Evolutionary conservation across 2,113 vertebrate species (phyloP).

Genomic region (Crotalus tigris): DNA sequence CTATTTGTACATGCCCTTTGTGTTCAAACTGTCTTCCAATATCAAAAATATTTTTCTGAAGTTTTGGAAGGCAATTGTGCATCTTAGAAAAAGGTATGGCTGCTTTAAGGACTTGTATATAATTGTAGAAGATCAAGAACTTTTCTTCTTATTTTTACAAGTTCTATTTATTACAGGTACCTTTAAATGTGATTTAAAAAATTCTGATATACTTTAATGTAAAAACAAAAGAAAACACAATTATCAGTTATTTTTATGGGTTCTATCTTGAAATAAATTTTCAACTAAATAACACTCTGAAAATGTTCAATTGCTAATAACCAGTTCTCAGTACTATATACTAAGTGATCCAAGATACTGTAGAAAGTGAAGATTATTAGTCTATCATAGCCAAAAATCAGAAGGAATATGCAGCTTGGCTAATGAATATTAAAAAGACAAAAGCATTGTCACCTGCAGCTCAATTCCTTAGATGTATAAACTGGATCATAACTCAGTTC

Average conservation of each 20-base stretch:
- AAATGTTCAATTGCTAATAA: neutral
- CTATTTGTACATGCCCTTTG: neutral
- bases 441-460: neutral
- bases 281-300: neutral
- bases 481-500: neutral
- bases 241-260: neutral
- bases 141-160: neutral
- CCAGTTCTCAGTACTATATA: neutral
- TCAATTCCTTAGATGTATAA: neutral
- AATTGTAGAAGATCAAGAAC: neutral
- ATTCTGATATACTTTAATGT: neutral
- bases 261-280: neutral
- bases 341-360: neutral
- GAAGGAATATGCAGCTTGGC: neutral
- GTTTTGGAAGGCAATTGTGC: neutral
- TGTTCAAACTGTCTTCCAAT: neutral
- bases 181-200: neutral
- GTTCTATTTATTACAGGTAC: neutral
- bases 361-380: neutral
- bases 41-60: neutral
- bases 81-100: neutral
- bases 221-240: neutral
- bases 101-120: neutral
- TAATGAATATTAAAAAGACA: neutral
- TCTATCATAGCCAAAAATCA: neutral